Evolutionary conservation across 2,113 vertebrate species (phyloP).

Genomic region (Ctenodactylus gundi): DNA sequence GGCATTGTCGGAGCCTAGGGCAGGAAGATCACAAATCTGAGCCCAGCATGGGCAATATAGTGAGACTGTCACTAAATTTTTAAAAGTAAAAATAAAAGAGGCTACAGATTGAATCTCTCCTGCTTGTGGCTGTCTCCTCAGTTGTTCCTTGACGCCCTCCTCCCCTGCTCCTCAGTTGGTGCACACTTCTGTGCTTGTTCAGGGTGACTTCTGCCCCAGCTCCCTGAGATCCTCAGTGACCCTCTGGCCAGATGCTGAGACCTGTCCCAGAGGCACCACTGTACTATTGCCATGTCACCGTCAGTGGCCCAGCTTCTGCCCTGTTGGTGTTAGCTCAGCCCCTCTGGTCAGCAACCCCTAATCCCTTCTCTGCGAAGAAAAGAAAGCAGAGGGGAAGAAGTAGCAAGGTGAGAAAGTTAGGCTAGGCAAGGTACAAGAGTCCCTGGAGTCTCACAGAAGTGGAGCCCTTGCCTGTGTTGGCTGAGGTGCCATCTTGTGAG

Average conservation of each 20-base stretch:
- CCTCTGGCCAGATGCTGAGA: not conserved
- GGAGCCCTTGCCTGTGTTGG: fast-evolving
- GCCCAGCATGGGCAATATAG: too few relatives aligned
- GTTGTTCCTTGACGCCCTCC: too few relatives aligned
- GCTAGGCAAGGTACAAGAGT: not conserved
- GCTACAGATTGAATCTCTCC: not conserved
- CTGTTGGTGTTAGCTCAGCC: not conserved
- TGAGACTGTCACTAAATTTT: too few relatives aligned
- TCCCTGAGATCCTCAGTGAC: not conserved
- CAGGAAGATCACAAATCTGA: too few relatives aligned
- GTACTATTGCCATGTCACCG: not conserved
- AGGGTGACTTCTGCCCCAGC: not conserved
- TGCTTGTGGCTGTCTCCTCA: not conserved
- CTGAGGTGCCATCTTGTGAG: not conserved
- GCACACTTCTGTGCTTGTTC: not conserved
- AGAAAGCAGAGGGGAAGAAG: fast-evolving
- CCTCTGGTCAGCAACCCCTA: not conserved
- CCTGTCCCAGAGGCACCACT: not conserved
- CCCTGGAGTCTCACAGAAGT: not conserved
- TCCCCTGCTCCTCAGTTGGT: not conserved
- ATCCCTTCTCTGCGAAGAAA: not conserved
- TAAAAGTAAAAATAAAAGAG: too few relatives aligned
- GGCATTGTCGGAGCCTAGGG: too few relatives aligned
- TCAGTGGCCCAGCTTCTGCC: fast-evolving
- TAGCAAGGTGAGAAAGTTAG: fast-evolving